Percentiles rank a stretch among this genome's conserved stretches.
These are phyloP conservation scores for Athrips mouffetella DNA, from an alignment of 2,888 invertebrate species.

Conservation along the genomic window DNA sequence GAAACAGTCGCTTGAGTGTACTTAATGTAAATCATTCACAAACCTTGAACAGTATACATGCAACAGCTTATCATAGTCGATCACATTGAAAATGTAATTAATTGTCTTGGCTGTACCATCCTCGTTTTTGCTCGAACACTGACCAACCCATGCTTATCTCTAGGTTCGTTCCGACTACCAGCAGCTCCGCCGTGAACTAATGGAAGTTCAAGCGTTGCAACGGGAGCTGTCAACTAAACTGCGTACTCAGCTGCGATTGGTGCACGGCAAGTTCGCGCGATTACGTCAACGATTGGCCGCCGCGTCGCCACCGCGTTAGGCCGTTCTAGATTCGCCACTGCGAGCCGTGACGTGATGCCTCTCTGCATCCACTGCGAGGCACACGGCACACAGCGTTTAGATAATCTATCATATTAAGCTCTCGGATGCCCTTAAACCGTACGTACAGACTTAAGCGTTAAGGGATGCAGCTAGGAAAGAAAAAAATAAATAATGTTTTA, in stretches of 20 bases:
- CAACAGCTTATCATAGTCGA: too few relatives aligned
- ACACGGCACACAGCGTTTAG: neutral
- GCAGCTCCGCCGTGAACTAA: conserved; percentile 86
- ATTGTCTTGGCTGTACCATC: conserved; percentile 2
- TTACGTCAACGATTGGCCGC: conserved; percentile 84
- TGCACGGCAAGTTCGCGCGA: conserved; percentile 86
- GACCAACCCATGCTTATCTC: neutral
- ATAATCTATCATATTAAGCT: too few relatives aligned
- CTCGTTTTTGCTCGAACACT: neutral
- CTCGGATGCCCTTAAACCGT: too few relatives aligned
- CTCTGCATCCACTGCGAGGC: too few relatives aligned
- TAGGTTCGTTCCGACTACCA: conserved; percentile 87
- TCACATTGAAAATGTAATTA: neutral
- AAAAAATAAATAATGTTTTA: too few relatives aligned
- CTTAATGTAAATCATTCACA: too few relatives aligned
- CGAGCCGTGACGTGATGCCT: too few relatives aligned
- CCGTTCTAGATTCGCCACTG: neutral
- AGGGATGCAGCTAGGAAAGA: too few relatives aligned
- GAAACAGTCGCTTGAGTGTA: too few relatives aligned
- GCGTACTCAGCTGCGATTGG: conserved; percentile 83
- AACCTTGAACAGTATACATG: too few relatives aligned
- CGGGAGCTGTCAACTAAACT: conserved; percentile 87
- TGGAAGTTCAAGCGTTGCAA: conserved; percentile 88
- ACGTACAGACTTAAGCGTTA: too few relatives aligned
- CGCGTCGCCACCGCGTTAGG: conserved; percentile 59